Evolutionary conservation across 1,140 invertebrate genomes (phyloP).

Genomic region (Diuraphis noxia): DNA sequence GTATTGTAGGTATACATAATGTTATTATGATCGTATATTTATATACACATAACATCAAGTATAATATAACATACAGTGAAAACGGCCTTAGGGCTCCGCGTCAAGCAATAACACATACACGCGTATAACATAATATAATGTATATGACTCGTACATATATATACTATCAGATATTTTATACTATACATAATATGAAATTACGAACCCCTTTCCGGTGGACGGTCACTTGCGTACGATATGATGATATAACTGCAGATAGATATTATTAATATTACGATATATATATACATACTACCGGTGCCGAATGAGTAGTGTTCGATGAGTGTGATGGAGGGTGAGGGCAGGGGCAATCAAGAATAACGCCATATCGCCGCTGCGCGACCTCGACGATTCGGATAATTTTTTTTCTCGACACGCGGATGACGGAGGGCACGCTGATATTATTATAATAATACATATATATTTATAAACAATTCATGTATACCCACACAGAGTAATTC

Average conservation of each 20-base stretch:
- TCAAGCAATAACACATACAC: neutral
- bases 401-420: neutral
- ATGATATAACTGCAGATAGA: neutral
- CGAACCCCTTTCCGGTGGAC: neutral
- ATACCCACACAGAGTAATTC: neutral
- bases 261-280: neutral
- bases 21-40: neutral
- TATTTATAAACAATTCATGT: neutral
- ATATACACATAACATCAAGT: neutral
- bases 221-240: neutral
- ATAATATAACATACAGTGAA: neutral
- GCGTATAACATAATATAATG: too few relatives aligned
- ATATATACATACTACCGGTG: neutral
- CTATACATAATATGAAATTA: neutral
- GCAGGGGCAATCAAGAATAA: neutral
- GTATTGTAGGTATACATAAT: neutral
- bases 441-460: neutral
- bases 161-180: too few relatives aligned
- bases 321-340: neutral
- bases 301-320: neutral
- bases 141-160: too few relatives aligned
- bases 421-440: neutral
- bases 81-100: neutral
- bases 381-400: slow-evolving; percentile 14
- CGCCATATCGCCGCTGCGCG: neutral